Evolutionary conservation across 2,888 invertebrate species (phyloP).

Genomic region (Hofmannophila pseudospretella): DNA sequence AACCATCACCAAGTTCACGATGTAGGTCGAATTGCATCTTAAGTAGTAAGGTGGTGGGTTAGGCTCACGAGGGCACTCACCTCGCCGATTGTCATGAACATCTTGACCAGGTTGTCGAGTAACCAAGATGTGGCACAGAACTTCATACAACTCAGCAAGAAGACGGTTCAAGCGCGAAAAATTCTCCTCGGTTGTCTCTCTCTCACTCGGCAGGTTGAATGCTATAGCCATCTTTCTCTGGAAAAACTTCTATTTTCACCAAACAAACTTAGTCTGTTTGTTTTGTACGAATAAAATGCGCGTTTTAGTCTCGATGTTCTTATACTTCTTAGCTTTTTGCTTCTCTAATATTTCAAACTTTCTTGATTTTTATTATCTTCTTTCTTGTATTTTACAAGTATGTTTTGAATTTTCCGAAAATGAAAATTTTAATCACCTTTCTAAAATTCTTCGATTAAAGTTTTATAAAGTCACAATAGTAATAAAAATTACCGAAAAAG

Average conservation of each 20-base stretch:
- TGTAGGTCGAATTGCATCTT: slow-evolving; percentile 79
- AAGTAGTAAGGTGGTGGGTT: slow-evolving; percentile 75
- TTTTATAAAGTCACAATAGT: too few relatives aligned
- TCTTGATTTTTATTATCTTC: too few relatives aligned
- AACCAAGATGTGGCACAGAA: slow-evolving; percentile 75
- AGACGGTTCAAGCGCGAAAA: slow-evolving; percentile 78
- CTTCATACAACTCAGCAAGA: slow-evolving; percentile 74
- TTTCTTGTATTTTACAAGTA: neutral
- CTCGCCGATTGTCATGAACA: slow-evolving; percentile 67
- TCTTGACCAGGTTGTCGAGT: slow-evolving; percentile 71
- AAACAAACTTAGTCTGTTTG: too few relatives aligned
- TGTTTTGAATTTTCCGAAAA: neutral
- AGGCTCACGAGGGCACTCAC: slow-evolving; percentile 73
- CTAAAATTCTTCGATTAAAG: too few relatives aligned
- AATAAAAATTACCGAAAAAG: too few relatives aligned
- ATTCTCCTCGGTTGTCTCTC: slow-evolving; percentile 76
- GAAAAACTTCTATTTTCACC: slow-evolving; percentile 9
- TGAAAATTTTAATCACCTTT: too few relatives aligned
- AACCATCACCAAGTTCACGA: slow-evolving; percentile 74
- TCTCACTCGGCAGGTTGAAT: slow-evolving; percentile 75
- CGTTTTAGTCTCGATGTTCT: too few relatives aligned
- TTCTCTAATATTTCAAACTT: neutral
- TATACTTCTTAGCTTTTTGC: neutral
- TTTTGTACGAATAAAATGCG: too few relatives aligned
- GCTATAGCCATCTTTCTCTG: slow-evolving; percentile 78